phyloP scores from a whole-genome alignment of 1,140 invertebrate species.

The Chrysomallon squamiferum region DNA sequence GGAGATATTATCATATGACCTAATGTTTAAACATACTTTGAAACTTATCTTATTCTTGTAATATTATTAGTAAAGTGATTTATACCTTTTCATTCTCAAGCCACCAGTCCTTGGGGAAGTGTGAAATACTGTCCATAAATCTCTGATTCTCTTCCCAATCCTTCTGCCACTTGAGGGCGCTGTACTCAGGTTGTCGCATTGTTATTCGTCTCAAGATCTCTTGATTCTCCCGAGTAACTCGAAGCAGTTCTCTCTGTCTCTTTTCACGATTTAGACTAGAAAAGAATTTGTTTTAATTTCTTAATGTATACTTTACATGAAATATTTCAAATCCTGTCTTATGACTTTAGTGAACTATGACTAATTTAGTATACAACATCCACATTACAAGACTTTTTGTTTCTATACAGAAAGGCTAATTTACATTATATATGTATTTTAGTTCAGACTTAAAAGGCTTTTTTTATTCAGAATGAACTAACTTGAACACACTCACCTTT shows the following conservation, averaged over 20 bases:
- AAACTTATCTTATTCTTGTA: too few relatives aligned
- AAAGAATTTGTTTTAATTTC: background rate
- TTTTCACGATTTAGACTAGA: constrained; percentile 60
- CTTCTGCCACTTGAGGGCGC: constrained; percentile 45
- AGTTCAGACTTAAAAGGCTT: too few relatives aligned
- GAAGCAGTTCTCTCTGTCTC: constrained; percentile 54
- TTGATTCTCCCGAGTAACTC: constrained; percentile 58
- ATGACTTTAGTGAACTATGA: background rate
- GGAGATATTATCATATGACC: too few relatives aligned
- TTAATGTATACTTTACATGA: background rate
- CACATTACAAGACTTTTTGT: too few relatives aligned
- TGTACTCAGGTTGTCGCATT: constrained; percentile 56
- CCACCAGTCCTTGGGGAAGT: constrained; percentile 63
- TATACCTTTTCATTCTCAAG: constrained; percentile 20
- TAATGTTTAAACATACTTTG: too few relatives aligned
- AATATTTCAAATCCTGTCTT: background rate
- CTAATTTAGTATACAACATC: background rate
- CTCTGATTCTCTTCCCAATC: constrained; percentile 60
- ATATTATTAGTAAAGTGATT: too few relatives aligned
- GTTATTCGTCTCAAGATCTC: constrained; percentile 57
- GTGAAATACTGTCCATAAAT: constrained; percentile 62
- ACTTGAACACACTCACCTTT: constrained; percentile 56
- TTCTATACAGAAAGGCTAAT: too few relatives aligned
- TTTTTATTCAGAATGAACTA: too few relatives aligned
- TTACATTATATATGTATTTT: too few relatives aligned